Base-by-base conservation (phyloP, 2,888 invertebrate species). In the Chloromyia formosa region DNA sequence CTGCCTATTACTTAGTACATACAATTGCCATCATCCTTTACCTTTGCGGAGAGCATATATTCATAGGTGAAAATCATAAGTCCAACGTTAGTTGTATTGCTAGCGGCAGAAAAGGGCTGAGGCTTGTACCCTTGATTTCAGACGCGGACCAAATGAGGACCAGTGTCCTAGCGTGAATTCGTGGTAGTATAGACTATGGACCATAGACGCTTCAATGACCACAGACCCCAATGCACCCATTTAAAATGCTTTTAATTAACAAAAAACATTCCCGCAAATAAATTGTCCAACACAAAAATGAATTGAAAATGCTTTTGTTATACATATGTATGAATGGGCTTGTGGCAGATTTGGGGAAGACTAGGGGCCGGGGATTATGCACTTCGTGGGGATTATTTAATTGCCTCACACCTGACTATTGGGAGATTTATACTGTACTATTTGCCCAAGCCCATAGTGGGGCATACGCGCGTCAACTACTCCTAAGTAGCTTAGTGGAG, bases 241-340 rank as follows among this genome's bases (percentile, higher is more conserved):
- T 74, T 64, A 74, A 54, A 74, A 23, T 45, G 73, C 68, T 58
- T 68, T 71, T 76, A 75, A 76, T 76, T 76, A 76, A 76, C 76
- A 76, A 76, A 76, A 76, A 75, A 76, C 75, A 75, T 75, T 77
- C 75, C 27, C 75, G 75, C 73, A 76, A 75, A 77, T 77, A 77
- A 77, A 77, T 77, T 77, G 3, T 3, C 74, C 49, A 72, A 71
- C 71, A 74, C 74, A 77, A 74, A 77, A 77, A 75, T 77, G 77
- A 77, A 77, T 77, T 77, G 71, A 75, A 77, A 77, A 74, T 75
- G 64, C 42, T 73, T 27, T 60, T 35, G 27, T 49, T 49, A n/a
- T 42, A n/a, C 14, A 10, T 49, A 49, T 49, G 49, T 49, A 49
- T 49, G 49, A 12, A n/a, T 49, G 49, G 12, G 27, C 27, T 4